A percentile compares a stretch with the other conserved stretches of the same genome.
These are phyloP conservation scores for Aurelia sp. DNA, from an alignment of 30 jellyfish, hydroid and myxozoan genomes.

Conservation along the genomic window DNA sequence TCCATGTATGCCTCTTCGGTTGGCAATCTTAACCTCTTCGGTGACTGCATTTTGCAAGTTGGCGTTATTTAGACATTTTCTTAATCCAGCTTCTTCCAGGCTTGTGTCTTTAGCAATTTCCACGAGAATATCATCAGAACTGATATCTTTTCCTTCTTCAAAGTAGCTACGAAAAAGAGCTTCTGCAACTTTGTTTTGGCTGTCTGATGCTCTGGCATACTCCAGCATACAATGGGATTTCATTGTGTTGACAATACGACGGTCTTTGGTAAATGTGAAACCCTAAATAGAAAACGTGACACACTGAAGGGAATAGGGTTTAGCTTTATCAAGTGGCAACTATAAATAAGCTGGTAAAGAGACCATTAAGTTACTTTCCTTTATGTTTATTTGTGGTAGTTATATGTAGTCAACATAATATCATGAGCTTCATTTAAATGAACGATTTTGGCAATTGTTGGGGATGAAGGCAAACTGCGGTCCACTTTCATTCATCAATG, in stretches of 20 bases:
- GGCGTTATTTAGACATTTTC: slow-evolving; percentile 33
- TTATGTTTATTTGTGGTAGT: too few species aligned
- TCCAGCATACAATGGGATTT: slow-evolving; percentile 82
- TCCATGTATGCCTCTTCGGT: slow-evolving; percentile 77
- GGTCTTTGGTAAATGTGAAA: slow-evolving; percentile 70
- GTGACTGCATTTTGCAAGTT: slow-evolving; percentile 35
- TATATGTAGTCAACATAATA: too few species aligned
- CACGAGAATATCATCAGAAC: slow-evolving; percentile 63
- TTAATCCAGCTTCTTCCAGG: slow-evolving; percentile 47
- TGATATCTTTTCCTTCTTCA: slow-evolving; percentile 78
- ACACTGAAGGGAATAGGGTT: neutral
- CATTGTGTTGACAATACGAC: slow-evolving; percentile 76
- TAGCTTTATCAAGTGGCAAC: too few species aligned
- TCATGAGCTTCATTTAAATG: too few species aligned
- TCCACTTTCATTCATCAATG: too few species aligned
- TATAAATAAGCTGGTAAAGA: too few species aligned
- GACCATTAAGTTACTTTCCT: too few species aligned
- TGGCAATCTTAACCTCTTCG: slow-evolving; percentile 51
- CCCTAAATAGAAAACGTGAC: slow-evolving; percentile 54
- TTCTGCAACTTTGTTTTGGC: slow-evolving; percentile 69
- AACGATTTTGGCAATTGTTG: too few species aligned
- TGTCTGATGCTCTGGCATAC: slow-evolving; percentile 52
- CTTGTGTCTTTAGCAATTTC: slow-evolving; percentile 58
- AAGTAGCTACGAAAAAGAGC: slow-evolving; percentile 75
- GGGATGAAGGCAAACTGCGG: too few species aligned